Evolutionary conservation across 2,797 vertebrate species (phyloP).

Genomic region (Helarctos malayanus): DNA sequence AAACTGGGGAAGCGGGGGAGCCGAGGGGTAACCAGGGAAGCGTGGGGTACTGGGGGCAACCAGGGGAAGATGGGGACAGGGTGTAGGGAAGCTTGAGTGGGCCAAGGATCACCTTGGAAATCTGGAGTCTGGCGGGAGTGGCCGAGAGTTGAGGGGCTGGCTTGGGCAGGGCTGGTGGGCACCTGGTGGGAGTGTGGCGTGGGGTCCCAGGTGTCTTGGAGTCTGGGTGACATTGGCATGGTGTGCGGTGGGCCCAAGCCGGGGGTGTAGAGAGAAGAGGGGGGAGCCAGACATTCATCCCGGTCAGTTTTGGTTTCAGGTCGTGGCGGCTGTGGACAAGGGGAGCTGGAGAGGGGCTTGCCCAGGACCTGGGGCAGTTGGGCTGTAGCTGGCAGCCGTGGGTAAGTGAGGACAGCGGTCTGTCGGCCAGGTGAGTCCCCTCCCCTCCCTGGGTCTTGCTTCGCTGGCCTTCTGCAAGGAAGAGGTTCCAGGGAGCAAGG

Average conservation of each 20-base stretch:
- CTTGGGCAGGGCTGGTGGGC: constrained; percentile 19
- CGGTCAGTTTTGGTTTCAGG: constrained; percentile 83
- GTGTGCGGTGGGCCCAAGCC: background rate
- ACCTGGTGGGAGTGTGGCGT: background rate
- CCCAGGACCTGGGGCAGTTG: constrained; percentile 40
- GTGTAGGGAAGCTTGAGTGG: constrained; percentile 63
- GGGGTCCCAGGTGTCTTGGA: background rate
- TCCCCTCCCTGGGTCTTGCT: constrained; percentile 23
- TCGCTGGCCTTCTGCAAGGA: background rate
- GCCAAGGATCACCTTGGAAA: constrained; percentile 80
- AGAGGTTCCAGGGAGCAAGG: constrained; percentile 1
- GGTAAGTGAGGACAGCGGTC: constrained; percentile 49
- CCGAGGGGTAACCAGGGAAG: constrained; percentile 68
- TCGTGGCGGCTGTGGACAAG: constrained; percentile 79
- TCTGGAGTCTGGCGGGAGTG: constrained; percentile 79
- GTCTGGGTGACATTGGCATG: background rate
- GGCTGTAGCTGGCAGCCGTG: constrained; percentile 68
- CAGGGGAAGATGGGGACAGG: constrained; percentile 72
- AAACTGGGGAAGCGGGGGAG: constrained; percentile 70
- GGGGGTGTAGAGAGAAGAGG: background rate
- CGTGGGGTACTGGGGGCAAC: constrained; percentile 54
- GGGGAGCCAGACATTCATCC: constrained; percentile 83
- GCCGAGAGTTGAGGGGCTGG: background rate
- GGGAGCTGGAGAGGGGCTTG: constrained; percentile 51
- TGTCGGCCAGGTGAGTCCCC: constrained; percentile 70